A percentile compares a stretch with the other conserved stretches of the same genome.
Evolutionary conservation across 2,888 invertebrate genomes (phyloP).

Genomic region (Apamea crenata): DNA sequence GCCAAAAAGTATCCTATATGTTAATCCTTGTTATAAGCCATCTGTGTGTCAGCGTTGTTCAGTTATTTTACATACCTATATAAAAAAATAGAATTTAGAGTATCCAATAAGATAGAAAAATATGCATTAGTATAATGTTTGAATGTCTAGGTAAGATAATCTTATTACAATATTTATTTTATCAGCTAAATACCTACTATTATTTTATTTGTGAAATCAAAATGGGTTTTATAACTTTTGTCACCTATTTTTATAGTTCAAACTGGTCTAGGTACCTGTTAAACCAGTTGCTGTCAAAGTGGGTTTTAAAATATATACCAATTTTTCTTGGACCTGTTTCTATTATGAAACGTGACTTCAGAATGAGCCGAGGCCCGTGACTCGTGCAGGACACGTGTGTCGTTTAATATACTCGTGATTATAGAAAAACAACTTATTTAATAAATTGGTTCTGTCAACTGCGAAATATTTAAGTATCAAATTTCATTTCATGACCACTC

Average conservation of each 20-base stretch:
- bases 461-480: background rate
- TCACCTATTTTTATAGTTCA: background rate
- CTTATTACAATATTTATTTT: background rate
- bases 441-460: background rate
- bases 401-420: background rate
- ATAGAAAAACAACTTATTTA: background rate
- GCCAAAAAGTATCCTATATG: no score
- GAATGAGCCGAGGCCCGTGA: background rate
- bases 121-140: background rate
- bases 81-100: background rate
- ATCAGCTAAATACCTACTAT: background rate
- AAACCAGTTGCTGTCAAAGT: background rate
- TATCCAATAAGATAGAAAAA: background rate
- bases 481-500: background rate
- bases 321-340: conserved; percentile 6
- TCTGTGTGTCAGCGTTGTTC: no score
- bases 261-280: background rate
- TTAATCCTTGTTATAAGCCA: no score
- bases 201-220: background rate
- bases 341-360: background rate
- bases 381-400: background rate
- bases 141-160: background rate
- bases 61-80: no score
- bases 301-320: background rate
- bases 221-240: background rate